phyloP scores from a whole-genome alignment of 2,113 vertebrate species.

The Girardinichthys multiradiatus region DNA sequence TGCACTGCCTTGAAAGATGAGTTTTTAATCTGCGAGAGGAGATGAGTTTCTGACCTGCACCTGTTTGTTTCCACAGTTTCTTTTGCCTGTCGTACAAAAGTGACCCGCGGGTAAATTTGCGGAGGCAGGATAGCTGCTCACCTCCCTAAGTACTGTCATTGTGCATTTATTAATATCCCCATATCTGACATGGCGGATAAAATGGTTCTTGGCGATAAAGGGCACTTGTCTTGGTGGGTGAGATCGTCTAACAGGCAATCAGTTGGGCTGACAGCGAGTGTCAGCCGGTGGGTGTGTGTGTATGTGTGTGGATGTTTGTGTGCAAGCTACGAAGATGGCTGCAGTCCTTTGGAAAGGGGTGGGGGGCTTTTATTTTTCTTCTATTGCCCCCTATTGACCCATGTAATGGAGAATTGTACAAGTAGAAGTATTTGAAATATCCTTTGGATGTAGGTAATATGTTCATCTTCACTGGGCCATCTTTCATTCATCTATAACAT shows the following conservation, averaged over 20 bases:
- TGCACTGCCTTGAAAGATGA: conserved; percentile 87
- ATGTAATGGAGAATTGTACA: conserved; percentile 81
- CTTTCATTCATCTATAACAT: background rate
- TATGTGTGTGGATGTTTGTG: conserved; percentile 35
- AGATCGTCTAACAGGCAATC: conserved; percentile 86
- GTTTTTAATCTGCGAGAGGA: conserved; percentile 94
- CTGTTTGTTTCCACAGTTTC: conserved; percentile 72
- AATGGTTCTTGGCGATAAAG: conserved; percentile 78
- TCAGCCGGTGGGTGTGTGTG: conserved; percentile 58
- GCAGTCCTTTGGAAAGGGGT: conserved; percentile 52
- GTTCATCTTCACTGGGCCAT: conserved; percentile 51
- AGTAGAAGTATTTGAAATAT: conserved; percentile 82
- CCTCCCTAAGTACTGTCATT: conserved; percentile 79
- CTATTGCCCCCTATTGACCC: conserved; percentile 87
- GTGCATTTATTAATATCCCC: conserved; percentile 89
- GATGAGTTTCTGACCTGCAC: conserved; percentile 92
- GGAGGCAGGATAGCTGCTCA: conserved; percentile 80
- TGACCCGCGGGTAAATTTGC: conserved; percentile 89
- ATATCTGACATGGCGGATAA: conserved; percentile 81
- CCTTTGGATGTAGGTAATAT: conserved; percentile 76
- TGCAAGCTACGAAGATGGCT: conserved; percentile 35
- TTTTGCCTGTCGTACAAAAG: conserved; percentile 75
- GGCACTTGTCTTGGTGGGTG: conserved; percentile 81
- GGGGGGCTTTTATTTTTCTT: conserved; percentile 81
- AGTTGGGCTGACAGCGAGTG: conserved; percentile 79